phyloP scores from a whole-genome alignment of 2,113 vertebrate genomes.

The Brachirus orientalis region DNA sequence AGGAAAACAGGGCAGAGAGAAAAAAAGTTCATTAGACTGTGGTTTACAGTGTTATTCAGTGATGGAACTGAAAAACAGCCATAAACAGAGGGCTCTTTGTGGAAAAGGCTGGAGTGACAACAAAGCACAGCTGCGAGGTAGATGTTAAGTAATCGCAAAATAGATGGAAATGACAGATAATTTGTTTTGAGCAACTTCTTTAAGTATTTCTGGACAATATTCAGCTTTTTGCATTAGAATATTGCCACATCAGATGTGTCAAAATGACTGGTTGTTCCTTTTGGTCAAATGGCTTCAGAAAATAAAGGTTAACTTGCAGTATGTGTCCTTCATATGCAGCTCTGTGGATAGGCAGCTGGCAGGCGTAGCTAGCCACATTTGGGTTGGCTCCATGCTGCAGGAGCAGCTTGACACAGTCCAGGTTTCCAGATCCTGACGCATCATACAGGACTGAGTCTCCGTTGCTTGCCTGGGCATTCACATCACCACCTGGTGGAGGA shows the following conservation, averaged over 20 bases:
- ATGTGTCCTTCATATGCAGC: constrained; percentile 89
- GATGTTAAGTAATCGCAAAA: constrained; percentile 16
- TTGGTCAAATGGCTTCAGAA: background rate
- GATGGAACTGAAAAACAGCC: constrained; percentile 43
- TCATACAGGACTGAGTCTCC: constrained; percentile 86
- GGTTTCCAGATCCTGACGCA: constrained; percentile 85
- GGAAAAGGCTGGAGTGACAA: constrained; percentile 33
- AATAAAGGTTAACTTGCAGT: constrained; percentile 79
- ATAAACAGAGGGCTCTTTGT: constrained; percentile 65
- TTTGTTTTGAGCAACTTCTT: constrained; percentile 14
- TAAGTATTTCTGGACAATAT: background rate
- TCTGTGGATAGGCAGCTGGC: constrained; percentile 87
- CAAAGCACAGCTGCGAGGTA: constrained; percentile 47
- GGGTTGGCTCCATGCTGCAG: constrained; percentile 86
- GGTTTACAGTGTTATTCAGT: constrained; percentile 53
- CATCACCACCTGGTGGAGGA: constrained; percentile 82
- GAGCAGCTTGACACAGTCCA: constrained; percentile 86
- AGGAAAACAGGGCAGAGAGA: constrained; percentile 41
- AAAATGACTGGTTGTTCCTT: background rate
- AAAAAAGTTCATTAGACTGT: constrained; percentile 55
- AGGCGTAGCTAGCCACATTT: constrained; percentile 84
- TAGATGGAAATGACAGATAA: constrained; percentile 32
- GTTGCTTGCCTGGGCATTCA: constrained; percentile 84
- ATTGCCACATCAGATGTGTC: background rate
- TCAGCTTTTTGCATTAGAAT: background rate